Evolutionary conservation across 2,113 vertebrate genomes (phyloP).

Genomic region (Reinhardtius hippoglossoides): DNA sequence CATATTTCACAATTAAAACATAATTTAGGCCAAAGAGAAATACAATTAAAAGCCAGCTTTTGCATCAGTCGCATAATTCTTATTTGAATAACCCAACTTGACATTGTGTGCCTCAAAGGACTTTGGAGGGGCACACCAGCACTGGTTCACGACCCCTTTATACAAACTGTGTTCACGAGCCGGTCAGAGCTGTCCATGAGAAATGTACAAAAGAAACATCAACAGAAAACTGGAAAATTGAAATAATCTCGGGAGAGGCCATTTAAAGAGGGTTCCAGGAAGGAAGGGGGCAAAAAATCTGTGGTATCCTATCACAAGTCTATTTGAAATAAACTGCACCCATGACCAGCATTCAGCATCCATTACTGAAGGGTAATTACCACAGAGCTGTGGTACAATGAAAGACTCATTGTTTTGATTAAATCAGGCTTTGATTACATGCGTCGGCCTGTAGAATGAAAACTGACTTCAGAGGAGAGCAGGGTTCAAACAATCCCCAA

Average conservation of each 20-base stretch:
- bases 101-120: background rate
- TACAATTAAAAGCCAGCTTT: background rate
- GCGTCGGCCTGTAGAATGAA: slow-evolving; percentile 10
- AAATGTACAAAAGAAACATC: background rate
- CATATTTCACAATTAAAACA: background rate
- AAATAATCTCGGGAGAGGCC: slow-evolving; percentile 8
- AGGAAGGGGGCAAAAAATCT: background rate
- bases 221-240: background rate
- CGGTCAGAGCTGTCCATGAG: background rate
- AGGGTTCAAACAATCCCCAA: background rate
- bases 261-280: background rate
- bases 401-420: slow-evolving; percentile 40
- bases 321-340: slow-evolving; percentile 12
- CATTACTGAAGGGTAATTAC: slow-evolving; percentile 19
- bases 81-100: background rate
- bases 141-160: background rate
- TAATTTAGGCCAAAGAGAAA: background rate
- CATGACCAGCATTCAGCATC: slow-evolving; percentile 26
- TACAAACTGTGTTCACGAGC: background rate
- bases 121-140: background rate
- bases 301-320: slow-evolving; percentile 6
- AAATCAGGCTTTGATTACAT: slow-evolving; percentile 35
- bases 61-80: background rate
- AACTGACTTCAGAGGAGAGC: slow-evolving; percentile 20
- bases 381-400: slow-evolving; percentile 3